Evolutionary conservation across 2,797 vertebrate genomes (phyloP), one percentile per base, ranked within the genome.

Genomic region (Sebastiscus tertius): DNA sequence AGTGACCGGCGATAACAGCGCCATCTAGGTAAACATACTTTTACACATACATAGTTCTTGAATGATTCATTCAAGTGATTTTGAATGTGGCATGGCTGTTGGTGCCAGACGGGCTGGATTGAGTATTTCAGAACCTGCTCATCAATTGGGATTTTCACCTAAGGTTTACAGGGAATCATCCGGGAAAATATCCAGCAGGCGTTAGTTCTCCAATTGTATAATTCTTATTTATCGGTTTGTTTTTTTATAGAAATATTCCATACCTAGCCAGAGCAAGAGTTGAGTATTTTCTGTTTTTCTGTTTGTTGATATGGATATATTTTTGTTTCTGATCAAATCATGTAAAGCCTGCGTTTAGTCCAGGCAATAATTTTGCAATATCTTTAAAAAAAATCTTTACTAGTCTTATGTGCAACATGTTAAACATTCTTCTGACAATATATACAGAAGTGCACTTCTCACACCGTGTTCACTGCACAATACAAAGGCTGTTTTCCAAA

Each of bases 311-410:
- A 29, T 29, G 42, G 42, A 55, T 55, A 24, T 55, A 39, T 56
- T 56, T 56, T 56, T 26, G 14, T 71, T 39, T 78, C 22, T 49
- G 31, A 75, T 76, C 4, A 80, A 72, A 83, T 49, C 18, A 67
- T 29, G 16, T 70, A 56, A 54, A 82, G 26, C 22, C 65, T 55
- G n/a, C 2, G 2, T 29, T 78, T 29, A 68, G 66, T 65, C 58
- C 8, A 13, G n/a, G 36, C 49, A 79, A 73, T 18, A 67, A 72
- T 60, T 49, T 91, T 84, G 84, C 72, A 81, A 79, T 85, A 87
- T 71, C 14, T 42, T 69, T 4, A 10, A 80, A 69, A 78, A 78
- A 79, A 77, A 69, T 31, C 39, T 80, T 91, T 39, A 92, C 91
- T 82, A 49, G 24, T 80, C 39, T 36, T 42, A 52, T 52, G 49